Conservation (phyloP, 2,113 vertebrate genomes). For the Dendropsophus ebraccatus region DNA sequence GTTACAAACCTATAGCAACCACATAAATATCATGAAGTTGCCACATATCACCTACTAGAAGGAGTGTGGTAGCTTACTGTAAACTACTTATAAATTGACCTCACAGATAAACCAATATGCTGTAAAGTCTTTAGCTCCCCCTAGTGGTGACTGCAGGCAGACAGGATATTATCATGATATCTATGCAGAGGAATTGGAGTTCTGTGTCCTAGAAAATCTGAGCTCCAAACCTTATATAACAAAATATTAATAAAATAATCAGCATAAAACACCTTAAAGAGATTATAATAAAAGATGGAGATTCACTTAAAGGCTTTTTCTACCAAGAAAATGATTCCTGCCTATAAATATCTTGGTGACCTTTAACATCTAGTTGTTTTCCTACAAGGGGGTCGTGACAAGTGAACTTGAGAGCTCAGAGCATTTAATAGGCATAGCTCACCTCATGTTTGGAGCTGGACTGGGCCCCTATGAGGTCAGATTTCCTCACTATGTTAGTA, state of each 20-base stretch:
- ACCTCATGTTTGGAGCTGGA: not conserved
- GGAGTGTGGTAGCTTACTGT: too few species aligned
- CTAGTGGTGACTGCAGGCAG: too few species aligned
- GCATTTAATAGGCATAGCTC: slow-evolving; percentile 1
- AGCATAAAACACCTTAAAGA: not conserved
- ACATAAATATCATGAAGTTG: too few species aligned
- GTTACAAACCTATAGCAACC: too few species aligned
- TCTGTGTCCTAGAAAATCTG: too few species aligned
- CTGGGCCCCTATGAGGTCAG: not conserved
- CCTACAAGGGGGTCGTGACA: not conserved
- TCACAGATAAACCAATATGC: too few species aligned
- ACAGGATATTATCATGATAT: too few species aligned
- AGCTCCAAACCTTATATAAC: not conserved
- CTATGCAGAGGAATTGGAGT: too few species aligned
- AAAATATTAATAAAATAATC: not conserved
- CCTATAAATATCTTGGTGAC: not conserved
- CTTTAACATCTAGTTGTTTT: not conserved
- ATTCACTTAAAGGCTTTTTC: not conserved
- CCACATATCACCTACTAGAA: too few species aligned
- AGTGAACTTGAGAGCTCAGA: not conserved
- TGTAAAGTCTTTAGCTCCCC: too few species aligned
- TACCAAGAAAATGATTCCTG: not conserved
- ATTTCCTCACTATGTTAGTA: not conserved
- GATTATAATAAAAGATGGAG: not conserved
- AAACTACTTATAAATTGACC: too few species aligned